phyloP scores from a whole-genome alignment of 2,113 vertebrate genomes.

The Protobothrops flavoviridis region DNA sequence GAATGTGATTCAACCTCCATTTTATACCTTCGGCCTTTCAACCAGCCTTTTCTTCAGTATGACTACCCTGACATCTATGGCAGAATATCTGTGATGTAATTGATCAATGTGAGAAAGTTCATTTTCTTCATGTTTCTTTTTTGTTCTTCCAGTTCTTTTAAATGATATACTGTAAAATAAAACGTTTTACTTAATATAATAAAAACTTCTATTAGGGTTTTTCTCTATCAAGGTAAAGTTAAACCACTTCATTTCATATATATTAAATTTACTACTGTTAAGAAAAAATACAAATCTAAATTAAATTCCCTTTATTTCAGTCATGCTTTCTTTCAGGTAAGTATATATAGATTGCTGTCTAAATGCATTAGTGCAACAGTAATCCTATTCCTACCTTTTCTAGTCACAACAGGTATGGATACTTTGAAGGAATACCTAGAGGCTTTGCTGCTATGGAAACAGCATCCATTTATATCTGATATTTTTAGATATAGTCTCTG shows the following conservation, averaged over 20 bases:
- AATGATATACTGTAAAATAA: not conserved
- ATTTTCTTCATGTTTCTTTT: not conserved
- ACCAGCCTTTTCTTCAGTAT: not conserved
- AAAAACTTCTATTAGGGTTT: not conserved
- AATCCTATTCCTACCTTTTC: not conserved
- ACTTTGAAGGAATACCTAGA: slow-evolving; percentile 19
- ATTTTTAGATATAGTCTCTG: slow-evolving; percentile 18
- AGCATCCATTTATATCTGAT: slow-evolving; percentile 15
- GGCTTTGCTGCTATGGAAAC: slow-evolving; percentile 49
- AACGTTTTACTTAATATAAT: not conserved
- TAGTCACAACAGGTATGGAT: not conserved
- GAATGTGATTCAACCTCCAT: not conserved
- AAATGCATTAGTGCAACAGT: not conserved
- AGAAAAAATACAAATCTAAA: not conserved
- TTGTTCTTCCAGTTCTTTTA: not conserved
- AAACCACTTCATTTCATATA: not conserved
- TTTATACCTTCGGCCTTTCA: not conserved
- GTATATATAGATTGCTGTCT: not conserved
- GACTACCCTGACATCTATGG: not conserved
- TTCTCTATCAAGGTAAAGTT: not conserved
- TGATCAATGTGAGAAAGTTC: not conserved
- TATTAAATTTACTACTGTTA: not conserved
- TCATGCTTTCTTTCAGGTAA: not conserved
- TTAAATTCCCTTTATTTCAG: not conserved
- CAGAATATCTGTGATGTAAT: not conserved